Conservation (phyloP, 2,888 invertebrate genomes). For the Thyatira batis region DNA sequence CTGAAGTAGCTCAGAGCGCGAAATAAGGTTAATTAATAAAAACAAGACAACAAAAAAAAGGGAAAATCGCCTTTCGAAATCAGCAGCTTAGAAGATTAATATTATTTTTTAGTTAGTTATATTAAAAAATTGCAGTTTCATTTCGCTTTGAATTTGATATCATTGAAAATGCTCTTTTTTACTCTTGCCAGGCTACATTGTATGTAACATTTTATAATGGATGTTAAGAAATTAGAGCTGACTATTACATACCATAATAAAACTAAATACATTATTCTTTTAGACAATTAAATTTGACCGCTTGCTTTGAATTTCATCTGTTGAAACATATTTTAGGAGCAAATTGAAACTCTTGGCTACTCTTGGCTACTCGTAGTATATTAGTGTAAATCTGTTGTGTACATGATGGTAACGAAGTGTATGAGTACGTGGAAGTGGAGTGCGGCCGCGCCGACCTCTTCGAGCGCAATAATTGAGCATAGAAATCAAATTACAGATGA, state of each 20-base stretch:
- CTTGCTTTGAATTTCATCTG: too few relatives aligned
- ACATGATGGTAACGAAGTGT: conserved; percentile 46
- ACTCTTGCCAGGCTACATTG: background rate
- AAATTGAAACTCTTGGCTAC: background rate
- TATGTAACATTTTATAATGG: background rate
- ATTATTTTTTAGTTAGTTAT: background rate
- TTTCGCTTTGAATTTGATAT: background rate
- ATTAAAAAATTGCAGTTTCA: background rate
- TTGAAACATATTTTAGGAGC: too few relatives aligned
- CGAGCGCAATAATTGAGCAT: conserved; percentile 82
- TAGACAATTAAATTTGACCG: too few relatives aligned
- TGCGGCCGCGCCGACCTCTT: conserved; percentile 71
- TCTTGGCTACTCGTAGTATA: conserved; percentile 23
- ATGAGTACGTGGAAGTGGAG: conserved; percentile 58
- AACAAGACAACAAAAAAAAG: conserved; percentile 26
- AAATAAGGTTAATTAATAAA: conserved; percentile 50
- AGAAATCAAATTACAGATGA: conserved; percentile 82
- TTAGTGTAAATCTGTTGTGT: conserved; percentile 32
- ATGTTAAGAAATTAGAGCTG: background rate
- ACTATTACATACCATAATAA: background rate
- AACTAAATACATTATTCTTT: too few relatives aligned
- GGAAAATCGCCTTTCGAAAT: conserved; percentile 7
- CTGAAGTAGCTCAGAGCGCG: conserved; percentile 24
- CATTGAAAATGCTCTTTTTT: background rate
- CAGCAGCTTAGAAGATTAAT: background rate